Evolutionary conservation across 2,113 vertebrate species (phyloP).

Genomic region (Oryctolagus cuniculus): DNA sequence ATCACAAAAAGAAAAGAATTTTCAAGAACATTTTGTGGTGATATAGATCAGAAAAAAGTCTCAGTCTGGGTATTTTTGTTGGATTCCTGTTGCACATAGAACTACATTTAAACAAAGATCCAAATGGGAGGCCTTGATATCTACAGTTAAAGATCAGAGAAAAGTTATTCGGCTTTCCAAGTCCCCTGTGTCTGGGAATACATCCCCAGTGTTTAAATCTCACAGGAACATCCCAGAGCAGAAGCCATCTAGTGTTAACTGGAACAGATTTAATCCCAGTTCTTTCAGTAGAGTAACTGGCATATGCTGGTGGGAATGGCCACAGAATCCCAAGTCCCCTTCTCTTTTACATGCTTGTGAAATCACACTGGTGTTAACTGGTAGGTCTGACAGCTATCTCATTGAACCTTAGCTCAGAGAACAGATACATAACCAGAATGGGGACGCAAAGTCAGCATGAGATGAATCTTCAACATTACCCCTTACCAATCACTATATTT

Average conservation of each 20-base stretch:
- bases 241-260: constrained; percentile 30
- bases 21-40: constrained; percentile 55
- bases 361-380: constrained; percentile 64
- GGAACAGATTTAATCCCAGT: constrained; percentile 9
- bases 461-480: neutral
- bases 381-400: constrained; percentile 30
- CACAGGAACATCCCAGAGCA: constrained; percentile 62
- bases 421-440: neutral
- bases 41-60: constrained; percentile 40
- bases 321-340: constrained; percentile 46
- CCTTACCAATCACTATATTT: neutral
- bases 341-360: constrained; percentile 57
- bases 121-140: neutral
- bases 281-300: constrained; percentile 16
- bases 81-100: neutral
- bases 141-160: neutral
- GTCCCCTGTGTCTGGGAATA: constrained; percentile 50
- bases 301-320: neutral
- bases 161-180: constrained; percentile 36
- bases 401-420: constrained; percentile 40
- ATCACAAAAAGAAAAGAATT: constrained; percentile 60
- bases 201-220: neutral
- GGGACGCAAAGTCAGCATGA: neutral
- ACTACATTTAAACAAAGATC: constrained; percentile 53
- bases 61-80: constrained; percentile 62